phyloP scores from a whole-genome alignment of 1,140 invertebrate species.

The Parapsyche elsis region DNA sequence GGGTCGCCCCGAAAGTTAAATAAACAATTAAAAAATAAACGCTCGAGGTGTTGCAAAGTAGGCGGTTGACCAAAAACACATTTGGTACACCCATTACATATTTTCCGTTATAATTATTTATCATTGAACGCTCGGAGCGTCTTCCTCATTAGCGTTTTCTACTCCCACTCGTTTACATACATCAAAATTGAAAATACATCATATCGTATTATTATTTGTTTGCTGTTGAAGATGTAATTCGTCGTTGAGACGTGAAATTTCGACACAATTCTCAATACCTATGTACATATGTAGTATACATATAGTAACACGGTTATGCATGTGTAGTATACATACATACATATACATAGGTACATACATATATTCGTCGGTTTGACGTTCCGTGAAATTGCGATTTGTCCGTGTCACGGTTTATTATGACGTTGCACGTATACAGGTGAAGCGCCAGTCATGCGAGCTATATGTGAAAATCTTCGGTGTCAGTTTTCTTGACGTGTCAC shows the following conservation, averaged over 20 bases:
- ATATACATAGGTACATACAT: not conserved
- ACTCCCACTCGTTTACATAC: not conserved
- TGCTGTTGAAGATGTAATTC: too few relatives aligned
- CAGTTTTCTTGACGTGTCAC: not conserved
- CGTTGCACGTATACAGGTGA: not conserved
- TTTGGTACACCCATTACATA: not conserved
- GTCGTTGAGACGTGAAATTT: not conserved
- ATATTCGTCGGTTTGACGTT: not conserved
- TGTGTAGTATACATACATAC: not conserved
- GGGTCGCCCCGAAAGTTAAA: not conserved
- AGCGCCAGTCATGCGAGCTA: not conserved
- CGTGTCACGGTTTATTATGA: constrained; percentile 13
- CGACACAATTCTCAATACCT: constrained; percentile 9
- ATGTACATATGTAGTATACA: too few relatives aligned
- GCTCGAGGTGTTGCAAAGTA: not conserved
- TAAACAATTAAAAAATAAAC: not conserved
- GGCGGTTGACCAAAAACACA: not conserved
- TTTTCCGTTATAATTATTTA: constrained; percentile 24
- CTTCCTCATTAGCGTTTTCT: constrained; percentile 8
- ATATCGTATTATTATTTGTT: too few relatives aligned
- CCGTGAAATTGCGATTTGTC: constrained; percentile 25
- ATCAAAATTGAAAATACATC: too few relatives aligned
- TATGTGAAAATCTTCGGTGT: not conserved
- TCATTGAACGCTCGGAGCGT: not conserved
- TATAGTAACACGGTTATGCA: too few relatives aligned